Percentiles rank a stretch among this genome's conserved stretches.
phyloP scores from a whole-genome alignment of 2,797 vertebrate genomes.

The Falco berigora region DNA sequence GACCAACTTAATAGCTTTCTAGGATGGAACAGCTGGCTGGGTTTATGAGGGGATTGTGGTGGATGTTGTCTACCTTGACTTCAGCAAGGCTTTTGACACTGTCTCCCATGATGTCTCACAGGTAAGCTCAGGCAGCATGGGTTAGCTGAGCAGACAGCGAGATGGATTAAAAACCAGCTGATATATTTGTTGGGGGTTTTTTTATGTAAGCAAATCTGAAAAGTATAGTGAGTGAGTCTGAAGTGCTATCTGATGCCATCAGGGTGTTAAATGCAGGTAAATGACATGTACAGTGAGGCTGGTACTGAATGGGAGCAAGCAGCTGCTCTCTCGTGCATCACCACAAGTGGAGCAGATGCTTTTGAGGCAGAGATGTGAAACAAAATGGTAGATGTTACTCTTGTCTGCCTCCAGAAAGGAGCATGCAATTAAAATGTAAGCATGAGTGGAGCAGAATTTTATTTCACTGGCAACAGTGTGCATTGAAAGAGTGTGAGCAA shows the following conservation, averaged over 20 bases:
- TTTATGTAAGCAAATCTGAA: neutral
- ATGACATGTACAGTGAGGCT: neutral
- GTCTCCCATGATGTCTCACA: no score
- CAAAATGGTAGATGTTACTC: slow-evolving; percentile 14
- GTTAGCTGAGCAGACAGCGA: no score
- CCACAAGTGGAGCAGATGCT: neutral
- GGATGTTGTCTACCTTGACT: no score
- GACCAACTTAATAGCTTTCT: no score
- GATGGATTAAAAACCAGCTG: no score
- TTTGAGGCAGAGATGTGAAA: slow-evolving; percentile 20
- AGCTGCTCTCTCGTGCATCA: neutral
- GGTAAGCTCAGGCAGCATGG: no score
- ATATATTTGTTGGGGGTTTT: neutral
- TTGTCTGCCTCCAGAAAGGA: slow-evolving; percentile 21
- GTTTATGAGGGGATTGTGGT: no score
- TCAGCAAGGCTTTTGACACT: no score
- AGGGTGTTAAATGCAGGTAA: slow-evolving; percentile 5
- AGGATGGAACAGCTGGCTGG: no score
- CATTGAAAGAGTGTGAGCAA: neutral
- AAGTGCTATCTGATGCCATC: neutral
- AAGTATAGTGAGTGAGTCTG: neutral
- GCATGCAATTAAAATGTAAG: neutral
- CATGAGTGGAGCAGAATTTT: slow-evolving; percentile 11
- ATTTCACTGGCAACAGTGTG: neutral
- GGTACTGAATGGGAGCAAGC: neutral